Base-by-base conservation (phyloP, 2,113 vertebrate species). In the Nerophis lumbriciformis region DNA sequence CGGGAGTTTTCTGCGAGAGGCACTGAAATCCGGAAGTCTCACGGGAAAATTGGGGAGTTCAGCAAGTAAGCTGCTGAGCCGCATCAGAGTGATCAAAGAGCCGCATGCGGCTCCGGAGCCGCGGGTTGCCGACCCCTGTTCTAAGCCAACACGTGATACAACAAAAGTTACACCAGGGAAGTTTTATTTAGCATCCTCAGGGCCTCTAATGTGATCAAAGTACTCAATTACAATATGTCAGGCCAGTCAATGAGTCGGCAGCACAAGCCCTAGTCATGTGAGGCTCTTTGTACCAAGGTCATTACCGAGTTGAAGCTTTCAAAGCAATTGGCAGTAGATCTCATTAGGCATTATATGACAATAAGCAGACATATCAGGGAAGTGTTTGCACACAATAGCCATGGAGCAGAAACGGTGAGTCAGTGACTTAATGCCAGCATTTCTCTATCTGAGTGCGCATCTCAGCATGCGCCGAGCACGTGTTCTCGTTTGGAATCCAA, bases 401-500 rank as follows among this genome's bases (percentile, higher is more conserved):
- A 36, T 8, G 36, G 7, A 61, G 47, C 48, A 7, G 5, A n/a
- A 7, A 59, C 56, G 54, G 42, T 49, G 54, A 65, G 55, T 69
- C 15, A 38, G 44, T 75, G 54, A 59, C 67, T 59, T 50, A 48
- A 48, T 63, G 68, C 52, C 11, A 53, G 51, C 5, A 8, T 66
- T 57, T 63, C 64, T 62, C 21, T 75, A 36, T 66, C 13, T 14
- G 19, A 65, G 69, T 54, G 61, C 47, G 47, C 13, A 15, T 61
- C 48, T 68, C 48, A 42, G 16, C 49, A 65, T 60, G 71, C 5
- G 16, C 19, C 28, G 11, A 50, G 61, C 82, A 83, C 72, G 66
- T 83, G 78, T 73, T 14, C 8, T 8, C 45, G 66, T 69, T 63
- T 68, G 82, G 69, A 75, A 74, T 70, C 59, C n/a, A 6, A 63